A percentile compares a stretch with the other conserved stretches of the same genome.
Evolutionary conservation across 2,888 invertebrate genomes (phyloP).

Genomic region (Leucophora obtusa): DNA sequence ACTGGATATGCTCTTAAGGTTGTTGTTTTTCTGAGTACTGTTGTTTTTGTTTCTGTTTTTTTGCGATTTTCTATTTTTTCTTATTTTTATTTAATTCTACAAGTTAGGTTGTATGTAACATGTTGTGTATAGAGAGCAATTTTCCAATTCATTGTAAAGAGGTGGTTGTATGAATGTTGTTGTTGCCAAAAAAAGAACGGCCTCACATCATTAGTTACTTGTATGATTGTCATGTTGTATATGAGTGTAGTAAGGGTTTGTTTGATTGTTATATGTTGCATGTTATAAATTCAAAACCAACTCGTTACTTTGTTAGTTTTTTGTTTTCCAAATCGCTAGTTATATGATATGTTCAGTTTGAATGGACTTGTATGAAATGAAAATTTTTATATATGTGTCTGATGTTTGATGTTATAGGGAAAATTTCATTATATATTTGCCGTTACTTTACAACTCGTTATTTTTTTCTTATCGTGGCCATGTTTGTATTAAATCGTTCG

Average conservation of each 20-base stretch:
- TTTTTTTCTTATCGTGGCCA: background rate
- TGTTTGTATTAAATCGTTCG: conserved; percentile 28
- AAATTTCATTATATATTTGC: background rate
- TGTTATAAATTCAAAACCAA: background rate
- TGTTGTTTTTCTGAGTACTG: conserved; percentile 1
- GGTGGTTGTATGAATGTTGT: background rate
- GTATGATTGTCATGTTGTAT: conserved; percentile 51
- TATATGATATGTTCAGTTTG: background rate
- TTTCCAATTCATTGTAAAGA: conserved; percentile 17
- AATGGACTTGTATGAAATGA: background rate
- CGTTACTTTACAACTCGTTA: conserved; percentile 28
- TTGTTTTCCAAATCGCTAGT: too few species aligned
- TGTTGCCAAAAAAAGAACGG: conserved; percentile 17
- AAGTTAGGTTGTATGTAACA: conserved; percentile 56
- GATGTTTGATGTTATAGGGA: background rate
- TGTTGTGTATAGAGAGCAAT: conserved; percentile 22
- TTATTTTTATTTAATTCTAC: conserved; percentile 46
- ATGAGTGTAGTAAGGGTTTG: conserved; percentile 26
- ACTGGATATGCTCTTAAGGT: conserved; percentile 25
- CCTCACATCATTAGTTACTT: conserved; percentile 52
- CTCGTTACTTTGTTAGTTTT: background rate
- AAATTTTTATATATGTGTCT: background rate
- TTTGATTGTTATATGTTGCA: conserved; percentile 47
- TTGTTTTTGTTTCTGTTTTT: conserved; percentile 10
- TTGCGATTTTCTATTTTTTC: conserved; percentile 29